Evolutionary conservation across 2,113 vertebrate species (phyloP), one percentile per base, ranked within the genome.

Genomic region (Aptenodytes forsteri): DNA sequence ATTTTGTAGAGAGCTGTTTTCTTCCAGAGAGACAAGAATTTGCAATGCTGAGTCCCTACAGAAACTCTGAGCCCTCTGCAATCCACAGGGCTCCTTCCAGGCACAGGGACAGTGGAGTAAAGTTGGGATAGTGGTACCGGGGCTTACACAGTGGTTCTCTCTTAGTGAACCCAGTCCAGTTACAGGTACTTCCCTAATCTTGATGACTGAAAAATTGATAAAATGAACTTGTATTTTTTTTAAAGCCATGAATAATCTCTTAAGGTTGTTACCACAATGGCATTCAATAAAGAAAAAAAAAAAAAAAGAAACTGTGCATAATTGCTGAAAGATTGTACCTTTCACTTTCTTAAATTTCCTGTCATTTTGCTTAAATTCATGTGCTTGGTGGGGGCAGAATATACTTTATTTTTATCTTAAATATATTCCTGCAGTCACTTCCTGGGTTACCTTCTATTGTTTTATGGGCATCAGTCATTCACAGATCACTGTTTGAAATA

Each of bases 401-500:
- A 73, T 73, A 70, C 13, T 72, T 78, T 87, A 66, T 56, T 85
- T 75, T 85, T 84, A 61, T 66, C 80, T 75, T 64, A 75, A 93
- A 56, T 79, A 11, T 46, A 50, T 78, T 80, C 71, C 93, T 93
- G 52, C 61, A 67, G 65, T 91, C 40, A 52, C 47, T 91, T 78
- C 10, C 42, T 64, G 61, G 29, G 26, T 69, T 89, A 82, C 59
- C 11, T 84, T 89, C 49, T 59, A n/a, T 87, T 84, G 65, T 87
- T 93, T 93, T 76, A 71, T 50, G 38, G 29, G 27, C 47, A 84
- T 71, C 87, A 71, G 52, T 87, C 81, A 67, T 71, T 96, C 87
- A 87, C 42, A 76, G 67, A 72, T 75, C 87, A 38, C 65, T 64
- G 76, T 92, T 58, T 90, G 94, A 96, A 94, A 84, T 77, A 50